Evolutionary conservation across 1,140 invertebrate species (phyloP), one percentile per base, ranked within the genome.

Genomic region (Danaus plexippus): DNA sequence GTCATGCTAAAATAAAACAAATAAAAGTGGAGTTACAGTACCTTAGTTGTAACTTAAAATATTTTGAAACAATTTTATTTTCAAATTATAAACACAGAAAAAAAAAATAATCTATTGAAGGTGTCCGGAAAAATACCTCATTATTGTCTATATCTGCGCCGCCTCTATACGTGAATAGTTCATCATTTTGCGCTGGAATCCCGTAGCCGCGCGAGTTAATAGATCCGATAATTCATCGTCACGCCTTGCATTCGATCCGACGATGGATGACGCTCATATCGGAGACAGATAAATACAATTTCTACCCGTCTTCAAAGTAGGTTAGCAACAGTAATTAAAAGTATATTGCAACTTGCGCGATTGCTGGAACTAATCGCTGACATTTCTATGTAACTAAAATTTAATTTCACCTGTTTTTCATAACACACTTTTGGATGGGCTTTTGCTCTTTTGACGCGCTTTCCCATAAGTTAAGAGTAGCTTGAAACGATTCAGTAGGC

Each of bases 171-270:
- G 43, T 71, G 59, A 40, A 4, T 51, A 66, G 9, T 52, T 59
- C 59, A 61, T n/a, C 45, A 57, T n/a, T 48, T 22, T 45, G 47
- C 48, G 49, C 60, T 68, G 75, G 74, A 78, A 77, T 78, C 66
- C 66, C 52, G 72, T 70, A 85, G 80, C 81, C 74, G 75, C 73
- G 75, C 69, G 69, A 80, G 75, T 74, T 85, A 82, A 85, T 85
- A 83, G 82, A 83, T 77, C 75, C 80, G 73, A 83, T 85, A 81
- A 83, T 80, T 85, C 74, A 82, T 83, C 77, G 69, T 66, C 76
- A 71, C 68, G 69, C 75, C 67, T 67, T 69, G 67, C 69, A 73
- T 66, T 77, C 71, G 76, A 80, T 77, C 69, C 66, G 58, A 57
- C 61, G 76, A 85, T 80, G 79, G 81, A 82, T 82, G 73, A 73